Conservation (phyloP, 2,888 invertebrate species). For the Rhynchonema sp. region DNA sequence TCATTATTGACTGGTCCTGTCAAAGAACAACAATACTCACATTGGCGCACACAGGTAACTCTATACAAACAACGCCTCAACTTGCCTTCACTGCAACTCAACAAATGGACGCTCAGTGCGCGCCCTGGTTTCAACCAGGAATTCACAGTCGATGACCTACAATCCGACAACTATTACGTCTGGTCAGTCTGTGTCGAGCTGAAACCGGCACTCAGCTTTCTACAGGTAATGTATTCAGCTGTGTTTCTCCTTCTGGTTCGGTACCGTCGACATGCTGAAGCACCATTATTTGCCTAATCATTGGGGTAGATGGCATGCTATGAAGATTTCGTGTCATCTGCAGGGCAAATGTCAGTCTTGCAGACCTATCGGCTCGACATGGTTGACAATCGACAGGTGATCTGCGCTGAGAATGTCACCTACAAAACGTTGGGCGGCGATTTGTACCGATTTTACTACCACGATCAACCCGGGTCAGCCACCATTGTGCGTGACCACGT, state of each 20-base stretch:
- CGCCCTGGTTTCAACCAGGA: background rate
- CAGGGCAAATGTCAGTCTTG: too few relatives aligned
- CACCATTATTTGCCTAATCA: too few relatives aligned
- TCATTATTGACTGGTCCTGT: too few relatives aligned
- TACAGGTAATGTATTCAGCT: too few relatives aligned
- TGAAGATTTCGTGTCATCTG: too few relatives aligned
- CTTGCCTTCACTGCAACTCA: background rate
- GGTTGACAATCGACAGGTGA: background rate
- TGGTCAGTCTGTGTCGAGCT: background rate
- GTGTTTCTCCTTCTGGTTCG: too few relatives aligned
- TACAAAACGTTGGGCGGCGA: slow-evolving; percentile 9
- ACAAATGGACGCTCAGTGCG: background rate
- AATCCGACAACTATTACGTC: background rate
- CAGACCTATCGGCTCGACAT: background rate
- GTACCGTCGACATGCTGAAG: too few relatives aligned
- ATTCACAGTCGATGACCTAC: background rate
- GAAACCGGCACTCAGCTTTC: background rate
- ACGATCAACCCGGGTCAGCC: too few relatives aligned
- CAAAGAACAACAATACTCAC: too few relatives aligned
- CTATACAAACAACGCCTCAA: background rate
- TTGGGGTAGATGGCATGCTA: too few relatives aligned
- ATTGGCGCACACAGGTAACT: too few relatives aligned
- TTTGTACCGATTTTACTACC: background rate
- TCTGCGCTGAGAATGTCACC: background rate
- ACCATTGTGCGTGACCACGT: too few relatives aligned